These are phyloP conservation scores for Elegia similella DNA, from an alignment of 2,888 invertebrate species.

Conservation along the genomic window DNA sequence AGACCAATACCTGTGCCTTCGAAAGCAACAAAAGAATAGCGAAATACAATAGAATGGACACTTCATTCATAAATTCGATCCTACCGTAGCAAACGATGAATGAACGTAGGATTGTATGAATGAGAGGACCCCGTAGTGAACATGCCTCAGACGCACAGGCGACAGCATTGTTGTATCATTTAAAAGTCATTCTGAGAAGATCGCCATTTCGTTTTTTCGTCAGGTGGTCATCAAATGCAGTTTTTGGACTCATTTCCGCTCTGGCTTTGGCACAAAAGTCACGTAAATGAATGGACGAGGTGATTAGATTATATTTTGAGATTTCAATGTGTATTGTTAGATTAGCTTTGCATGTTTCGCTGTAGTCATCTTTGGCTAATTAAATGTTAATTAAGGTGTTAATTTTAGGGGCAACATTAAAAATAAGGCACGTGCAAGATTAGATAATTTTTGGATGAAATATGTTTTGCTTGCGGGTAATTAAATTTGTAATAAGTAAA, in stretches of 20 bases:
- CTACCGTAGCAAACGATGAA: constrained; percentile 54
- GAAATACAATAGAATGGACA: constrained; percentile 44
- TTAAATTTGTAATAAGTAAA: no score
- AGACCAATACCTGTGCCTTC: constrained; percentile 39
- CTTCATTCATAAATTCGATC: constrained; percentile 46
- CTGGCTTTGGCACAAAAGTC: constrained; percentile 10
- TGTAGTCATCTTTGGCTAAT: neutral
- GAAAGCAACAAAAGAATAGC: constrained; percentile 32
- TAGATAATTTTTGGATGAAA: no score
- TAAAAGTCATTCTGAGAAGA: constrained; percentile 54
- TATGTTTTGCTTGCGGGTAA: no score
- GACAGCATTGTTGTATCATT: constrained; percentile 52
- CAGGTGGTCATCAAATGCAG: constrained; percentile 10
- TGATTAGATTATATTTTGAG: neutral
- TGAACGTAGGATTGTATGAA: constrained; percentile 58
- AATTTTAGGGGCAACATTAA: no score
- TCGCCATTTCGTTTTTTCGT: constrained; percentile 26
- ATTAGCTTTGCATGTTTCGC: neutral
- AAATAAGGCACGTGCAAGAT: no score
- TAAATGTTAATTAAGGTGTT: neutral
- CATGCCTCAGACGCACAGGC: constrained; percentile 51
- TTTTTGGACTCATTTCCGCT: constrained; percentile 12
- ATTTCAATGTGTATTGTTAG: neutral
- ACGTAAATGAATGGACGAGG: constrained; percentile 2
- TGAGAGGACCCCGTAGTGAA: constrained; percentile 56